These are phyloP conservation scores for Pagrus major DNA, from an alignment of 2,113 vertebrate genomes.

Conservation along the genomic window DNA sequence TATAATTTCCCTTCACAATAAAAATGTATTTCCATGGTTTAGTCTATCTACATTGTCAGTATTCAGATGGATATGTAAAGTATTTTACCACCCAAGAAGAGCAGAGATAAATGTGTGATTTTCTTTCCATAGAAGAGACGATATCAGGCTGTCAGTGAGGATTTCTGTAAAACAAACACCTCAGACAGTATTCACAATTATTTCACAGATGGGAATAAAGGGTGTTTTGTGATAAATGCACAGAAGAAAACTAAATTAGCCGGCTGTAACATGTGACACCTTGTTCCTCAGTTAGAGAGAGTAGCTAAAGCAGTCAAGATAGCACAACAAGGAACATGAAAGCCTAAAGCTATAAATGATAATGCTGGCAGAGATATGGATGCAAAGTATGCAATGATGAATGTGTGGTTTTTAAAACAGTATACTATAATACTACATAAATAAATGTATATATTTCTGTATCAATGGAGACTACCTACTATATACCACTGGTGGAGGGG, in stretches of 20 bases:
- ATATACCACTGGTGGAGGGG: too few relatives aligned
- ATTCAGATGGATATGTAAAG: not conserved
- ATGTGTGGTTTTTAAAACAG: not conserved
- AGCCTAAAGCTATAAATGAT: not conserved
- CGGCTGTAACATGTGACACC: not conserved
- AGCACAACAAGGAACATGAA: not conserved
- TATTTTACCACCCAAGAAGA: not conserved
- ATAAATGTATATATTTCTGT: not conserved
- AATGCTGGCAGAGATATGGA: not conserved
- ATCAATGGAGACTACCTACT: too few relatives aligned
- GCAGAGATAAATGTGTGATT: not conserved
- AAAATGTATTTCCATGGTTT: not conserved
- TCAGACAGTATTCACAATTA: not conserved
- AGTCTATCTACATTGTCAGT: not conserved
- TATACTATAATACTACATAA: not conserved
- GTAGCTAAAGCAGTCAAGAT: constrained; percentile 13
- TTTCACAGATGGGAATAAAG: not conserved
- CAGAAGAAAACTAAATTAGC: not conserved
- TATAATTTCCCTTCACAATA: not conserved
- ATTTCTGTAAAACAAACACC: not conserved
- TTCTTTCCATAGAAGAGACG: not conserved
- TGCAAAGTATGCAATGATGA: not conserved
- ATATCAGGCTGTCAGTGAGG: not conserved
- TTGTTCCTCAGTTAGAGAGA: not conserved
- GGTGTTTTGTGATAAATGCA: not conserved